Percentiles rank a stretch among this genome's conserved stretches.
phyloP scores from a whole-genome alignment of 2,888 invertebrate genomes.

The Tiliacea citrago region DNA sequence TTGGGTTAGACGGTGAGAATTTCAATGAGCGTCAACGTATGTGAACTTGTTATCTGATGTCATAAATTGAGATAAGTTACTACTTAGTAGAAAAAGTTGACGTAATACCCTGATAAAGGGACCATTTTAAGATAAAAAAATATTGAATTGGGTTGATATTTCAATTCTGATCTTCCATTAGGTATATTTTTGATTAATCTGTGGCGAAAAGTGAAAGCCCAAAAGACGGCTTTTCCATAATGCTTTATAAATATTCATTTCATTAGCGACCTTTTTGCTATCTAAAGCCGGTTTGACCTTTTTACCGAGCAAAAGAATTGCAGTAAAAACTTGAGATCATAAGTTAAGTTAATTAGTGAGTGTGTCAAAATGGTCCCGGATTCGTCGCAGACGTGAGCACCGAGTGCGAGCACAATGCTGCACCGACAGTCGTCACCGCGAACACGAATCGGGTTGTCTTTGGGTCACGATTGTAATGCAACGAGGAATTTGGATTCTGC shows the following conservation, averaged over 20 bases:
- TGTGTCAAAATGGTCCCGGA: conserved; percentile 71
- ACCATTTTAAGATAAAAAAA: not conserved
- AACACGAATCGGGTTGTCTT: conserved; percentile 63
- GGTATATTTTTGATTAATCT: conserved; percentile 13
- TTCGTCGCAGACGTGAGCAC: conserved; percentile 69
- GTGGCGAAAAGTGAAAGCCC: conserved; percentile 7
- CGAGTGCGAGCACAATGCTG: conserved; percentile 64
- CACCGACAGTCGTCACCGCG: conserved; percentile 62
- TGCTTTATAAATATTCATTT: conserved; percentile 58
- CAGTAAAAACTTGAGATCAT: conserved; percentile 64
- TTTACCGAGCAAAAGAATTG: conserved; percentile 68
- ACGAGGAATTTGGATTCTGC: conserved; percentile 53
- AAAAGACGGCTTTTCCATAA: conserved; percentile 33
- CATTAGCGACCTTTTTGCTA: conserved; percentile 54
- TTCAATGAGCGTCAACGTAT: conserved; percentile 41
- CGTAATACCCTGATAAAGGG: not conserved
- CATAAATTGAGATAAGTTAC: conserved; percentile 39
- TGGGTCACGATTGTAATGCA: conserved; percentile 65
- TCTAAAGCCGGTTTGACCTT: conserved; percentile 64
- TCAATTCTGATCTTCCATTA: not conserved
- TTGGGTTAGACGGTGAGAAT: conserved; percentile 40
- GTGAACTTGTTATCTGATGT: conserved; percentile 39
- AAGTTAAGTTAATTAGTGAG: conserved; percentile 72
- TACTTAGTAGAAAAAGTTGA: conserved; percentile 7
- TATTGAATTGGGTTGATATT: conserved; percentile 13